These are phyloP conservation scores for Cyprinodon variegatus DNA, from an alignment of 2,113 vertebrate genomes.

Conservation along the genomic window DNA sequence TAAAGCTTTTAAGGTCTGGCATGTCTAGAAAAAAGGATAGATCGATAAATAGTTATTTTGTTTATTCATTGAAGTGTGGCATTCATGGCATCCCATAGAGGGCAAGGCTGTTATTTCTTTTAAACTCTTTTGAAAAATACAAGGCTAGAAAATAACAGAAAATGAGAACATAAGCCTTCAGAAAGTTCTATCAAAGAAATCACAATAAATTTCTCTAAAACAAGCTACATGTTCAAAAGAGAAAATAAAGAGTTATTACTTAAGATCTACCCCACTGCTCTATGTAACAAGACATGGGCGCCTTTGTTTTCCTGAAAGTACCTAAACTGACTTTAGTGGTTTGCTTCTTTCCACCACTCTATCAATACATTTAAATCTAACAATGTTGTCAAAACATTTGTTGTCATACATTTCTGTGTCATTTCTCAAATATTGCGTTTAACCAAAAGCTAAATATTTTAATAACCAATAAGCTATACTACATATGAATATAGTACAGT, in stretches of 20 bases:
- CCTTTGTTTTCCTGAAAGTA: background rate
- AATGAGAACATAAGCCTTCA: background rate
- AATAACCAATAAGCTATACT: background rate
- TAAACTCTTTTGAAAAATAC: background rate
- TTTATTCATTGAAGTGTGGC: background rate
- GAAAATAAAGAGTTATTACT: background rate
- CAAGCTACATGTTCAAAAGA: background rate
- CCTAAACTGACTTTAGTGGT: background rate
- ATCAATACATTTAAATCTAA: background rate
- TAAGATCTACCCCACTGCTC: background rate
- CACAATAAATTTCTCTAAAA: background rate
- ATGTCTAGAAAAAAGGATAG: background rate
- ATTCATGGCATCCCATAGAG: background rate
- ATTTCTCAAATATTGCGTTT: background rate
- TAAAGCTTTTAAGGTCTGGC: background rate
- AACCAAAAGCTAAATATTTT: background rate
- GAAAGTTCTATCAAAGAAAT: background rate
- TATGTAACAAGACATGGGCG: background rate
- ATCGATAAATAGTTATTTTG: background rate
- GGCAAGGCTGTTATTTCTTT: background rate
- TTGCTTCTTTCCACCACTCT: background rate
- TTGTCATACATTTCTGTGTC: background rate
- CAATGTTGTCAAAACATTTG: background rate
- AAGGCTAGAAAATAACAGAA: background rate
- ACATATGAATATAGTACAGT: background rate